These are phyloP conservation scores for Carpatolechia fugitivella DNA, from an alignment of 2,888 invertebrate genomes.

Conservation along the genomic window DNA sequence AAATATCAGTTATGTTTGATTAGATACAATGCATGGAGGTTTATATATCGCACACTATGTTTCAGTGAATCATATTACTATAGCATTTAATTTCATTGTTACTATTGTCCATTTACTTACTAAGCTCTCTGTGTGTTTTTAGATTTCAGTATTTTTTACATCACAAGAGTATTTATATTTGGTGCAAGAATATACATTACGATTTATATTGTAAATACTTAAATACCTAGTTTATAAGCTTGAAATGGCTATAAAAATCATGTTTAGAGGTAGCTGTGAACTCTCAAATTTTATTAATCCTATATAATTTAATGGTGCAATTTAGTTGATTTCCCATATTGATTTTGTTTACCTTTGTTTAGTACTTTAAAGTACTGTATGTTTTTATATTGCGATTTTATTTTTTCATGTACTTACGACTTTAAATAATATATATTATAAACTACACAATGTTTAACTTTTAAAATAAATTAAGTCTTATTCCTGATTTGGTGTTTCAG, in stretches of 20 bases:
- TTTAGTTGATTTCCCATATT: constrained; percentile 5
- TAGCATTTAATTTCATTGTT: constrained; percentile 9
- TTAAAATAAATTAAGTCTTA: constrained; percentile 23
- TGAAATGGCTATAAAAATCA: not conserved
- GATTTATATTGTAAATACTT: constrained; percentile 15
- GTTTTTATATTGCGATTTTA: constrained; percentile 12
- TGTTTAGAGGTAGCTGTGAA: constrained; percentile 3
- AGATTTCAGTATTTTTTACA: constrained; percentile 3
- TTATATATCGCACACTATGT: too few relatives aligned
- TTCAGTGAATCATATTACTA: too few relatives aligned
- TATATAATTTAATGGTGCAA: constrained; percentile 6
- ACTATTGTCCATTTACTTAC: not conserved
- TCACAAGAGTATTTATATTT: constrained; percentile 7
- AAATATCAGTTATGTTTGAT: too few relatives aligned
- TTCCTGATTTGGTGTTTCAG: constrained; percentile 24
- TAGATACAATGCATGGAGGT: not conserved
- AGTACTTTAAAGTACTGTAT: constrained; percentile 12
- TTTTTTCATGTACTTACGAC: constrained; percentile 12
- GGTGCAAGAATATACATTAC: constrained; percentile 5
- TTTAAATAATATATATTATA: not conserved
- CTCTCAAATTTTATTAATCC: not conserved
- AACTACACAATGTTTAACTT: constrained; percentile 17
- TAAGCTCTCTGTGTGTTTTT: constrained; percentile 17
- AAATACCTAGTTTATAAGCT: not conserved
- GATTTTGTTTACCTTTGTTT: constrained; percentile 5